Evolutionary conservation across 1,140 invertebrate genomes (phyloP), one percentile per base, ranked within the genome.

Genomic region (Listronotus bonariensis): DNA sequence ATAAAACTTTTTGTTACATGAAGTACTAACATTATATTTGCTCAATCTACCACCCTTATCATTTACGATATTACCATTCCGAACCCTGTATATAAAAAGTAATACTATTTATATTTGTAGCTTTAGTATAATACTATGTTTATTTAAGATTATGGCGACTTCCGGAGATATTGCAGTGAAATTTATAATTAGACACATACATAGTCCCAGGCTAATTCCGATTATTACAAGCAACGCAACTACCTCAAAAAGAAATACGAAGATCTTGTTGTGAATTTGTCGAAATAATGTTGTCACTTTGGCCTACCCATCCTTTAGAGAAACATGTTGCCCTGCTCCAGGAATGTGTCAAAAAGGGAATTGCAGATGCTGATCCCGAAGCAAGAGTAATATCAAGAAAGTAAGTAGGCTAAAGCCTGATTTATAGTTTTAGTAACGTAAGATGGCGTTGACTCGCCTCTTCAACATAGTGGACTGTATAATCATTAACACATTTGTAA

Each of bases 341-440:
- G 59, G 94, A 97, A 63, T 88, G 90, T 0, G 89, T 99, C 6
- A 92, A 92, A 72, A 91, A 90, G 69, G 95, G 93, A 4, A 90
- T 97, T 40, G 86, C 87, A 6, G 97, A 99, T 84, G 95, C 96
- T 0, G 96, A 98, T 79, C 83, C 89, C 14, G 91, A 95, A 66
- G 94, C 95, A 6, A 82, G 96, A 73, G 85, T 84, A 1, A 83
- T 84, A 71, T 88, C 89, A 0, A 82, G 92, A 72, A 88, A 86
- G 89, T 90, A 74, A 79, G 80, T 78, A 38, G n/a, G n/a, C n/a
- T n/a, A n/a, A n/a, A n/a, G n/a, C n/a, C n/a, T n/a, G n/a, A n/a
- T n/a, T n/a, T n/a, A n/a, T n/a, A n/a, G n/a, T n/a, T n/a, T n/a
- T n/a, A n/a, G n/a, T n/a, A n/a, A n/a, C n/a, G n/a, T n/a, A n/a